Conservation (phyloP, 2,888 invertebrate species). For the Meiosimyza decipiens region DNA sequence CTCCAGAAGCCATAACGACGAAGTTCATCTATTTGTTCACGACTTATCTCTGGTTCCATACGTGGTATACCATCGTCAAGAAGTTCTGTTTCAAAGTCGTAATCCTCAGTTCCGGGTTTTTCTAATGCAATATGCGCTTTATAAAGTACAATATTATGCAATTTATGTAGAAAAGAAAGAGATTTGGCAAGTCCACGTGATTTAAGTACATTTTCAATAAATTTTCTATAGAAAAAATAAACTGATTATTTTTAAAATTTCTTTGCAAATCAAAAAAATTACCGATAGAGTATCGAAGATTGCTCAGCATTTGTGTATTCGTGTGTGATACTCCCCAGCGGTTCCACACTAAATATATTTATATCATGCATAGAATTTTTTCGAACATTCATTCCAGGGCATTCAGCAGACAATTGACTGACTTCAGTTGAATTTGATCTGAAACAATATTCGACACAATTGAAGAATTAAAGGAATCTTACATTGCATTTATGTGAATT, state of each 20-base stretch:
- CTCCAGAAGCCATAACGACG: constrained; percentile 80
- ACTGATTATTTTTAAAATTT: neutral
- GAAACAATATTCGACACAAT: neutral
- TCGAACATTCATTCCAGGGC: constrained; percentile 48
- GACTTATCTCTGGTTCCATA: constrained; percentile 64
- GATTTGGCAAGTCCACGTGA: constrained; percentile 87
- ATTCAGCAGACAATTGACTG: constrained; percentile 56
- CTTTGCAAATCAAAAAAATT: constrained; percentile 25
- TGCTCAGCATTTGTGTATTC: constrained; percentile 68
- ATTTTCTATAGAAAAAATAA: constrained; percentile 71
- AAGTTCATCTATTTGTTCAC: constrained; percentile 62
- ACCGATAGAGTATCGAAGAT: constrained; percentile 70
- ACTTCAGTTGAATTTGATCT: constrained; percentile 63
- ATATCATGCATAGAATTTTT: constrained; percentile 62
- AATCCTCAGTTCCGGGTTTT: constrained; percentile 67
- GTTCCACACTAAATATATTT: constrained; percentile 70
- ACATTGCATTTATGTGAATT: neutral
- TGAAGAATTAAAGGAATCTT: neutral
- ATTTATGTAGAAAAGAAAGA: constrained; percentile 80
- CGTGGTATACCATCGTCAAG: constrained; percentile 66
- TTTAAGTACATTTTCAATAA: constrained; percentile 88
- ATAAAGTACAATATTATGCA: constrained; percentile 76
- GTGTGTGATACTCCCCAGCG: constrained; percentile 67
- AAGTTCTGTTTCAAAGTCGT: constrained; percentile 65
- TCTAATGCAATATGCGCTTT: constrained; percentile 79